Evolutionary conservation across 2,797 vertebrate species (phyloP), one percentile per base, ranked within the genome.

Genomic region (Sebastes alutus): DNA sequence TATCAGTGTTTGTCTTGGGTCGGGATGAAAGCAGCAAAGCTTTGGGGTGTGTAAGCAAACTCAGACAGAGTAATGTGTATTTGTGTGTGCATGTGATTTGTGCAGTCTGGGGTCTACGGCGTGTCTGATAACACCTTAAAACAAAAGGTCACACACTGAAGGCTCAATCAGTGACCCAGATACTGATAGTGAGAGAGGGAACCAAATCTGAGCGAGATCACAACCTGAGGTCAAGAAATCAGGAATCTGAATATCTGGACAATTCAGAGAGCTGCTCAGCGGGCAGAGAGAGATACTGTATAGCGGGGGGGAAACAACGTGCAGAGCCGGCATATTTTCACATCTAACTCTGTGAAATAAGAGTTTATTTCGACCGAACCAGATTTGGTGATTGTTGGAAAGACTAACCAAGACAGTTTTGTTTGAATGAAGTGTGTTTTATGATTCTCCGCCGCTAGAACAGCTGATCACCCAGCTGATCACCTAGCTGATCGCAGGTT

Each of bases 1-100:
- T 86, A 91, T 91, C 91, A 75, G 65, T 72, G 78, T 89, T 89
- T 86, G 90, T 87, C 85, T 93, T 86, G 75, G 73, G 75, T 77
- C 27, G 23, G 2, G 77, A 91, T 89, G 75, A 92, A 93, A 89
- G 83, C 62, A 61, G 58, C n/a, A 69, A 75, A 80, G 75, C 62
- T 87, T 77, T 75, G 55, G 68, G 63, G 75, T 65, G 72, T 90
- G 82, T 86, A 25, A 79, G 80, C 77, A 92, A 85, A 89, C 63
- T 67, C 78, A 81, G 75, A 60, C 29, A 29, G 10, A 71, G 69
- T 29, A 23, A 61, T 82, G 75, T 69, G 66, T 87, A 64, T 84
- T 65, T 77, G 72, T 65, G 27, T 62, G 78, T 25, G 30, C 55
- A n/a, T 82, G 78, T 79, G 82, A 75, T 73, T 54, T 58, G 68